Evolutionary conservation across 30 jellyfish, hydroid and myxozoan species (phyloP).

Genomic region (Pseudorhiza aurosa): DNA sequence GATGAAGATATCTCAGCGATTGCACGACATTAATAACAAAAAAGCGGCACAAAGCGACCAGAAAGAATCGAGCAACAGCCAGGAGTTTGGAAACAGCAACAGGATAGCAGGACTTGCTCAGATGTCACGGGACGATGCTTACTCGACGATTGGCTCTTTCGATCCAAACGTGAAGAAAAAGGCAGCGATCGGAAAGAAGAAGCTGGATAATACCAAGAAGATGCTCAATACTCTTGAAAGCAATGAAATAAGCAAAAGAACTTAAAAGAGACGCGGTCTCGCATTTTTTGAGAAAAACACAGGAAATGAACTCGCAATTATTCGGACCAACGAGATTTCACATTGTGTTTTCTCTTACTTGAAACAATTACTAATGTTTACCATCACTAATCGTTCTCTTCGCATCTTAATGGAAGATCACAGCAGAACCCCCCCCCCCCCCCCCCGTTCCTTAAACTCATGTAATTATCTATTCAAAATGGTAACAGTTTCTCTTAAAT

Average conservation of each 20-base stretch:
- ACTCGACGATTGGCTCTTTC: slow-evolving; percentile 79
- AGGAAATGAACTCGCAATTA: background rate
- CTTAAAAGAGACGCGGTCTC: background rate
- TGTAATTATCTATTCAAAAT: no score
- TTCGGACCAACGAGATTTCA: background rate
- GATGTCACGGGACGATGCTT: slow-evolving; percentile 63
- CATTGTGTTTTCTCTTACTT: no score
- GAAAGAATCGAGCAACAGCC: slow-evolving; percentile 33
- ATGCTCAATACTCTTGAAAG: background rate
- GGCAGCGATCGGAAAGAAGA: slow-evolving; percentile 69
- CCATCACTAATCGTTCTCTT: no score
- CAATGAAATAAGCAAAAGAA: background rate
- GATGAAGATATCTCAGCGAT: slow-evolving; percentile 51
- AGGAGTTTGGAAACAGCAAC: slow-evolving; percentile 1
- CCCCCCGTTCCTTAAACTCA: no score
- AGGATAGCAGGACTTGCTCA: slow-evolving; percentile 8
- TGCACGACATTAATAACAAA: slow-evolving; percentile 39
- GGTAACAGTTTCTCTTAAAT: no score
- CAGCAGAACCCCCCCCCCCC: no score
- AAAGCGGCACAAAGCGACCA: slow-evolving; percentile 23
- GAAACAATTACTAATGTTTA: no score
- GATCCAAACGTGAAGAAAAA: slow-evolving; percentile 88
- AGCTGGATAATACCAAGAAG: slow-evolving; percentile 1
- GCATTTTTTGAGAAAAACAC: background rate
- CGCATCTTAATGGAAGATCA: no score